phyloP scores from a whole-genome alignment of 2,797 vertebrate genomes.

The Muscicapa striata region DNA sequence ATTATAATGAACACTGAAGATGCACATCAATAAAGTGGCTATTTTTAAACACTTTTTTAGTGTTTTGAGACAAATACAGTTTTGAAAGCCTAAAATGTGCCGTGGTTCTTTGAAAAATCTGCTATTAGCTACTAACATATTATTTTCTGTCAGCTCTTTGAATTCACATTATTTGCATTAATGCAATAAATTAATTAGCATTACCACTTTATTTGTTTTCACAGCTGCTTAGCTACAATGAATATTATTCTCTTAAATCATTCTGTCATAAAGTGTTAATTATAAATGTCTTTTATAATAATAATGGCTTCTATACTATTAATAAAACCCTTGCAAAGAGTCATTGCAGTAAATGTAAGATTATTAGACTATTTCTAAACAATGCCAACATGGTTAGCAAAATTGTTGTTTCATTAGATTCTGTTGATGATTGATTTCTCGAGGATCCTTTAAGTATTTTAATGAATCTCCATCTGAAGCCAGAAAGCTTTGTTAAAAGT shows the following conservation, averaged over 20 bases:
- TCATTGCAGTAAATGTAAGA: constrained; percentile 56
- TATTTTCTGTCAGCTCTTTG: constrained; percentile 66
- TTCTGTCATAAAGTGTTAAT: constrained; percentile 55
- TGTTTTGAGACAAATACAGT: constrained; percentile 63
- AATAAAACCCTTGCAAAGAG: constrained; percentile 35
- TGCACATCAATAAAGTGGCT: constrained; percentile 54
- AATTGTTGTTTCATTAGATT: constrained; percentile 59
- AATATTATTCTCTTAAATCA: constrained; percentile 66
- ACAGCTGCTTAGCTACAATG: constrained; percentile 52
- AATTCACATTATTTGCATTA: constrained; percentile 66
- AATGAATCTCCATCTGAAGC: background rate
- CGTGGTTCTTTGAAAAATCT: constrained; percentile 49
- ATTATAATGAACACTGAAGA: constrained; percentile 65
- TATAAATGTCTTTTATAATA: constrained; percentile 60
- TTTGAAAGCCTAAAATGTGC: constrained; percentile 65
- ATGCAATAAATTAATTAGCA: constrained; percentile 63
- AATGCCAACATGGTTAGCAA: constrained; percentile 51
- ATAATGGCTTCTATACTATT: constrained; percentile 32
- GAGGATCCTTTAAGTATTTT: constrained; percentile 22
- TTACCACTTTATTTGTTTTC: constrained; percentile 67
- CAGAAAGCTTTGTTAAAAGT: constrained; percentile 20
- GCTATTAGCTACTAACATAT: constrained; percentile 53
- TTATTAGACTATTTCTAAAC: constrained; percentile 57
- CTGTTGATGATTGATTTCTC: constrained; percentile 37
- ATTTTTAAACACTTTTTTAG: constrained; percentile 53